Conservation (phyloP, 2,888 invertebrate species). For the Blastobasis lacticolella region DNA sequence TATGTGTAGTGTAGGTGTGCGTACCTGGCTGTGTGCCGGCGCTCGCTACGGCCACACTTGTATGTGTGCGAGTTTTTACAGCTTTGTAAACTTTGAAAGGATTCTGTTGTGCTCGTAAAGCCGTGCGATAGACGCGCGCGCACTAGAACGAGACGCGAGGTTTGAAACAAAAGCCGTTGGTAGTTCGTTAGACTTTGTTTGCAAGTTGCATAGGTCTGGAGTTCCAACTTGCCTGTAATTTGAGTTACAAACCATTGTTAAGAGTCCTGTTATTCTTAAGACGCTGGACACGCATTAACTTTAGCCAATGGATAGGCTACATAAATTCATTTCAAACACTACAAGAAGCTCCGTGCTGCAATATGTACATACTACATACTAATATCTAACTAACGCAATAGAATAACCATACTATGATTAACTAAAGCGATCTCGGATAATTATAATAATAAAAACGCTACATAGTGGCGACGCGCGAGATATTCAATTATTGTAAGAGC, state of each 20-base stretch:
- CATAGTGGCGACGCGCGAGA: constrained; percentile 7
- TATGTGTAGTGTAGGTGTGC: constrained; percentile 20
- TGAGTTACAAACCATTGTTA: too few species aligned
- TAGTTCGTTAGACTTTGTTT: neutral
- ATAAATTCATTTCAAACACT: too few species aligned
- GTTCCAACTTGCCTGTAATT: neutral
- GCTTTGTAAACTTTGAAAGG: constrained; percentile 19
- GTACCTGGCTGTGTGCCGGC: too few species aligned
- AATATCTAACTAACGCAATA: neutral
- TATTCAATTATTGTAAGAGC: constrained; percentile 1
- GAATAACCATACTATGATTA: neutral
- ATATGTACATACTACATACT: too few species aligned
- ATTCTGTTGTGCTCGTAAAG: constrained; percentile 24
- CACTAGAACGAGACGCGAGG: neutral
- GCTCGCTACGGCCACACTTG: neutral
- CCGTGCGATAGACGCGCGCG: constrained; percentile 1
- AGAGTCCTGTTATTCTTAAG: too few species aligned
- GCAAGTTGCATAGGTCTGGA: neutral
- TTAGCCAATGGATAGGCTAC: too few species aligned
- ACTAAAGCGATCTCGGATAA: neutral
- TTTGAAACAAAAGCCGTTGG: neutral
- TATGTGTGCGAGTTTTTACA: constrained; percentile 16
- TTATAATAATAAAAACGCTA: constrained; percentile 5
- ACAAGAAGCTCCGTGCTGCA: too few species aligned
- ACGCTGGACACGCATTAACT: too few species aligned